Evolutionary conservation across 2,888 invertebrate species (phyloP), one percentile per base, ranked within the genome.

Genomic region (Biston betularia): DNA sequence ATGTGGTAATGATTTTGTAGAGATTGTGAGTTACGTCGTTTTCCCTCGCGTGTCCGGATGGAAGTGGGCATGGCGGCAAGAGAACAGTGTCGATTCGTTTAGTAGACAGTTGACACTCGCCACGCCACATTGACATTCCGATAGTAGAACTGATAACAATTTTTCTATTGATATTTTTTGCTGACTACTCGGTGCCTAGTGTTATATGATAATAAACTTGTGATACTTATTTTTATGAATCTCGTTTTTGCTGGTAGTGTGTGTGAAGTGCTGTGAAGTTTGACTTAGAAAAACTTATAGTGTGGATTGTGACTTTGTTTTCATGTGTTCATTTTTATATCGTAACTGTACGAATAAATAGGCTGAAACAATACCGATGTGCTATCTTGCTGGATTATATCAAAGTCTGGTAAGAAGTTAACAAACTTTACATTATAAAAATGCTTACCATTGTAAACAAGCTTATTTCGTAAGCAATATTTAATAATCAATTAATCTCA

Each of bases 41-140:
- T 83, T 69, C 65, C 42, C 34, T 10, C 54, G 12, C 33, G 44
- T 54, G 62, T 48, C 77, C 79, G 75, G 79, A 79, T 84, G 76
- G 86, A 90, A 90, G 92, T 92, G 92, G 93, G 93, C 93, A 92
- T 92, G 93, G 93, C 93, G 89, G 89, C 87, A 85, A 87, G 86
- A 86, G 83, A 86, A 86, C 89, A 89, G 89, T 90, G 93, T 91
- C 91, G 90, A 92, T 90, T 91, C 92, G 90, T 90, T 93, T 93
- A 93, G 93, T 93, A 93, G 91, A 93, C 92, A 93, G 86, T 93
- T 93, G 93, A 93, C 93, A 93, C 92, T 92, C 93, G 88, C 92
- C 92, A 92, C 92, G 90, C 93, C 90, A 92, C 89, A 92, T 89
- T 93, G 93, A 92, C 92, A 93, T 92, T 92, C 89, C 91, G 89